Conservation (phyloP, 2,113 vertebrate genomes). For the Sorex araneus region DNA sequence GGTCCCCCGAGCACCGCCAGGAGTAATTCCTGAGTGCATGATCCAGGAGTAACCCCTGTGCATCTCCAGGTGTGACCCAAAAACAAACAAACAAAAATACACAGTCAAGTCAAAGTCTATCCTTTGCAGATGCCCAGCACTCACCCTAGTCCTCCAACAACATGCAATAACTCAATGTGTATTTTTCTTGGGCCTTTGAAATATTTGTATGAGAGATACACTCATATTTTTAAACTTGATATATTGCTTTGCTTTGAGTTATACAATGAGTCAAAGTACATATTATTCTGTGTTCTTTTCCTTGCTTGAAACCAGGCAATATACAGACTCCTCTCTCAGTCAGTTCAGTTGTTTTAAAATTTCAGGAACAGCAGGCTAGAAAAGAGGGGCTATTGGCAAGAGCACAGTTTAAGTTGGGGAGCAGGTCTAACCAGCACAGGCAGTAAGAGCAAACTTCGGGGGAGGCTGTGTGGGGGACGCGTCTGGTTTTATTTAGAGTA, state of each 20-base stretch:
- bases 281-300: conserved; percentile 25
- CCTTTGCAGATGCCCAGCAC: not conserved
- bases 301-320: conserved; percentile 36
- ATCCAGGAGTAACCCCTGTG: no score
- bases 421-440: no score
- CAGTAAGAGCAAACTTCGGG: no score
- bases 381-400: no score
- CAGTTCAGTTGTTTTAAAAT: not conserved
- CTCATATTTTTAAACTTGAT: not conserved
- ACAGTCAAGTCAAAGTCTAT: not conserved
- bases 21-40: no score
- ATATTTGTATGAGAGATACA: not conserved
- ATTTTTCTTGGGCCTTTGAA: conserved; percentile 29
- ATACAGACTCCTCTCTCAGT: not conserved
- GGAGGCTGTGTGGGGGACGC: no score
- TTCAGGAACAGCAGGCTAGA: no score
- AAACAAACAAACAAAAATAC: no score
- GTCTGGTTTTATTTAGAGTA: no score
- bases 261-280: not conserved
- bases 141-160: not conserved
- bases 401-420: no score
- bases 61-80: no score
- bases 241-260: conserved; percentile 21
- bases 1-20: no score
- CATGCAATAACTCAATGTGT: not conserved